These are phyloP conservation scores for Latrodectus hesperus DNA, from an alignment of 2,888 invertebrate species.

Conservation along the genomic window DNA sequence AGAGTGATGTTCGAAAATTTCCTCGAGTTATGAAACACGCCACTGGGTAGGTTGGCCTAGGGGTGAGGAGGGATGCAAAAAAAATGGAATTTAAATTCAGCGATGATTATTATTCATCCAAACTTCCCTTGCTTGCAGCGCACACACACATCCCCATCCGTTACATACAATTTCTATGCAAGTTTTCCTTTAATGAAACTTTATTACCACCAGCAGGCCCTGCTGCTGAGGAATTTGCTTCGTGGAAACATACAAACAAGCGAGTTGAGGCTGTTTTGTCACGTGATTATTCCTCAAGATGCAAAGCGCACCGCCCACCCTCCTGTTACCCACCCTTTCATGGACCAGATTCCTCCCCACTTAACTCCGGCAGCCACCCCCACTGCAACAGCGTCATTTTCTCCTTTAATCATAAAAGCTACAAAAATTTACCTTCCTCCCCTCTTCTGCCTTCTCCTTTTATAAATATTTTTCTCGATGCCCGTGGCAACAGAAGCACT, in stretches of 20 bases:
- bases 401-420: conserved; percentile 68
- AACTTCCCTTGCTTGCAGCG: conserved; percentile 13
- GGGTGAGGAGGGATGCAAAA: conserved; percentile 2
- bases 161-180: conserved; percentile 37
- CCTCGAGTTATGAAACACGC: conserved; percentile 14
- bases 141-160: neutral
- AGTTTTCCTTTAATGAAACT: conserved; percentile 67
- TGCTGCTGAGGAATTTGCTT: conserved; percentile 54
- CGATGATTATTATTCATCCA: conserved; percentile 67
- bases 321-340: neutral
- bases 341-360: neutral
- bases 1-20: neutral
- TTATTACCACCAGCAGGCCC: conserved; percentile 52
- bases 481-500: conserved; percentile 21
- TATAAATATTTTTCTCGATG: conserved; percentile 62
- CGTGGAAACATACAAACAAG: conserved; percentile 56
- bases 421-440: conserved; percentile 57
- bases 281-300: conserved; percentile 67
- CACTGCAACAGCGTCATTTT: conserved; percentile 44
- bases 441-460: conserved; percentile 7
- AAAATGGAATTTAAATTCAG: conserved; percentile 66
- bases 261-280: conserved; percentile 31
- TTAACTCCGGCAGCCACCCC: conserved; percentile 5
- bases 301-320: conserved; percentile 13
- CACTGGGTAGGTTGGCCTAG: neutral